These are phyloP conservation scores for Drosophila pandora DNA, from an alignment of 1,140 invertebrate species.

Conservation along the genomic window DNA sequence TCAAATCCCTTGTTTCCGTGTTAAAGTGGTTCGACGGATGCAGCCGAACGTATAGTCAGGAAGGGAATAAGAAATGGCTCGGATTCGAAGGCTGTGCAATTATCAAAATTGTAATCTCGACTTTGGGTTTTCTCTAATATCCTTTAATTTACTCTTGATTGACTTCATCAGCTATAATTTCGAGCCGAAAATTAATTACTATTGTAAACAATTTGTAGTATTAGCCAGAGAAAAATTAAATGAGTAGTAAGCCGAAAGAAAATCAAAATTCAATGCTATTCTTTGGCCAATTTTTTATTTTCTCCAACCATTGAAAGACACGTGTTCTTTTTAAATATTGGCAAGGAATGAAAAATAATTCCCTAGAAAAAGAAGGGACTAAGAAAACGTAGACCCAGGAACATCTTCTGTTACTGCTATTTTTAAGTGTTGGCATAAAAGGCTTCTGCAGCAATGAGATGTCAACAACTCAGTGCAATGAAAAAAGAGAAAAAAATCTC, in stretches of 20 bases:
- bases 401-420: conserved; percentile 69
- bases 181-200: not conserved
- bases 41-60: conserved; percentile 26
- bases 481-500: conserved; percentile 51
- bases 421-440: conserved; percentile 76
- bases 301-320: conserved; percentile 45
- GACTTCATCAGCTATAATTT: conserved; percentile 46
- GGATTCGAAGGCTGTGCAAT: conserved; percentile 55
- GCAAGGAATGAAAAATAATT: conserved; percentile 33
- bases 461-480: conserved; percentile 61
- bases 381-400: not conserved
- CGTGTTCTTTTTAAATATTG: conserved; percentile 71
- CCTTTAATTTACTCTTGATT: conserved; percentile 38
- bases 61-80: conserved; percentile 37
- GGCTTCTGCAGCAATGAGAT: conserved; percentile 68
- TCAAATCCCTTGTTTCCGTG: conserved; percentile 45
- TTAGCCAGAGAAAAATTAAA: no score
- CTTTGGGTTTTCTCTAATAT: conserved; percentile 22
- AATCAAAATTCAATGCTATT: no score
- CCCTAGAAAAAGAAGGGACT: not conserved
- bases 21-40: conserved; percentile 2
- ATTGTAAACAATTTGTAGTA: no score
- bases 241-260: no score
- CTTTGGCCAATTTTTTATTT: not conserved
- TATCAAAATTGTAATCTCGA: conserved; percentile 79